Evolutionary conservation across 2,888 invertebrate species (phyloP).

Genomic region (Brachycybe producta): DNA sequence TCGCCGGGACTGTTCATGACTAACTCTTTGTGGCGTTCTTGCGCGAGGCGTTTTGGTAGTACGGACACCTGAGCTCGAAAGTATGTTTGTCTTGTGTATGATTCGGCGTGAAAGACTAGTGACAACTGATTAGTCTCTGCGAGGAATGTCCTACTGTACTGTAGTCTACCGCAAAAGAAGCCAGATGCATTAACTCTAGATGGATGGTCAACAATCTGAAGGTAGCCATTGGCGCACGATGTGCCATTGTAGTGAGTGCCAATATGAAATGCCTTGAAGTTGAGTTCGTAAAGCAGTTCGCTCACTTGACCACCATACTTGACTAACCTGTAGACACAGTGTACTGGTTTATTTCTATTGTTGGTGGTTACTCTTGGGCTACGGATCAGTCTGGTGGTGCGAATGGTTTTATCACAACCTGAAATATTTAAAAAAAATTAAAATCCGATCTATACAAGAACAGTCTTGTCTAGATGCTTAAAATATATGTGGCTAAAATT

Average conservation of each 20-base stretch:
- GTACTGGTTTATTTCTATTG: conserved; percentile 16
- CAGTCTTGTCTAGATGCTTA: not conserved
- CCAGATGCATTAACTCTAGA: conserved; percentile 13
- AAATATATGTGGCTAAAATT: too few species aligned
- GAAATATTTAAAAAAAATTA: not conserved
- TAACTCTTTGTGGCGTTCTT: conserved; percentile 19
- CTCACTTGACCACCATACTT: conserved; percentile 16
- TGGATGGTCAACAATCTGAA: conserved; percentile 19
- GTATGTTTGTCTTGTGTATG: conserved; percentile 13
- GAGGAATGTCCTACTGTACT: conserved; percentile 16
- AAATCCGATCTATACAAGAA: not conserved
- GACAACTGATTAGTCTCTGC: conserved; percentile 18
- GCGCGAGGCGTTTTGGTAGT: conserved; percentile 18
- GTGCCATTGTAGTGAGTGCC: conserved; percentile 16
- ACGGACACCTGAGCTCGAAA: conserved; percentile 18
- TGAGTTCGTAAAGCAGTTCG: conserved; percentile 19
- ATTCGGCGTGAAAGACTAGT: conserved; percentile 18
- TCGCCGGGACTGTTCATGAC: conserved; percentile 15
- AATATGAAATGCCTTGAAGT: conserved; percentile 19
- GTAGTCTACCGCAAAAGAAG: conserved; percentile 20
- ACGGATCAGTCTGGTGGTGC: conserved; percentile 18
- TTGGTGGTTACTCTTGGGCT: conserved; percentile 17
- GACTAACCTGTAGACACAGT: conserved; percentile 19
- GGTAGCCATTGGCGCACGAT: conserved; percentile 16
- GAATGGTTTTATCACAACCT: conserved; percentile 22